Percentiles rank a stretch among this genome's conserved stretches.
Evolutionary conservation across 23 tunicate genomes (phyloP).

Genomic region (Clavelina lepadiformis): DNA sequence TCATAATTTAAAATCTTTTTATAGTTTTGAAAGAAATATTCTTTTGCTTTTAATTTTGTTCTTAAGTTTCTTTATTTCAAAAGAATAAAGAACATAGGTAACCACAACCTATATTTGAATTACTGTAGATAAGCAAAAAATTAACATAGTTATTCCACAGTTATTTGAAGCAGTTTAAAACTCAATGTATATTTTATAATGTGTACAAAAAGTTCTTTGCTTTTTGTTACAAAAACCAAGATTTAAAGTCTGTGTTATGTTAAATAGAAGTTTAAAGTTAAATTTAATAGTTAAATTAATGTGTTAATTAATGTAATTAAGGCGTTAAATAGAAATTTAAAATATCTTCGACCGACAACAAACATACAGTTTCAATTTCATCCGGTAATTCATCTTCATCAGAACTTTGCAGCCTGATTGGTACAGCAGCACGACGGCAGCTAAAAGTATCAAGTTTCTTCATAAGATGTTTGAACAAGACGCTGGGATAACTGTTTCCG

Average conservation of each 20-base stretch:
- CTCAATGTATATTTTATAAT: background rate
- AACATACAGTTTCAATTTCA: constrained; percentile 79
- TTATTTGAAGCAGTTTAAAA: too few relatives aligned
- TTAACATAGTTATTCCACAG: too few relatives aligned
- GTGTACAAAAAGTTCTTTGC: background rate
- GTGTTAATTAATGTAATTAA: background rate
- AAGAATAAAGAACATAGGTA: too few relatives aligned
- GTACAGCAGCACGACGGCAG: constrained; percentile 50
- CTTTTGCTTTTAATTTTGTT: too few relatives aligned
- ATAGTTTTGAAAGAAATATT: background rate
- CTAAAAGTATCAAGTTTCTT: constrained; percentile 63
- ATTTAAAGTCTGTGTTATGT: background rate
- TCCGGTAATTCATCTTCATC: constrained; percentile 84
- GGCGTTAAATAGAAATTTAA: too few relatives aligned
- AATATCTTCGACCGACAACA: too few relatives aligned
- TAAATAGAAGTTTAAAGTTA: too few relatives aligned
- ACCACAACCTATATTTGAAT: too few relatives aligned
- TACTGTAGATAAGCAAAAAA: too few relatives aligned
- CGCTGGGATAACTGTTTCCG: constrained; percentile 51
- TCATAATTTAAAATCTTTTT: too few relatives aligned
- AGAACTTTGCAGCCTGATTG: constrained; percentile 50
- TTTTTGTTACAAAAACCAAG: background rate
- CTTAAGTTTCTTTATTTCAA: too few relatives aligned
- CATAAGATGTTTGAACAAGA: constrained; percentile 60
- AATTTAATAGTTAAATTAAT: background rate